Evolutionary conservation across 1,140 invertebrate genomes (phyloP).

Genomic region (Caenorhabditis remanei): DNA sequence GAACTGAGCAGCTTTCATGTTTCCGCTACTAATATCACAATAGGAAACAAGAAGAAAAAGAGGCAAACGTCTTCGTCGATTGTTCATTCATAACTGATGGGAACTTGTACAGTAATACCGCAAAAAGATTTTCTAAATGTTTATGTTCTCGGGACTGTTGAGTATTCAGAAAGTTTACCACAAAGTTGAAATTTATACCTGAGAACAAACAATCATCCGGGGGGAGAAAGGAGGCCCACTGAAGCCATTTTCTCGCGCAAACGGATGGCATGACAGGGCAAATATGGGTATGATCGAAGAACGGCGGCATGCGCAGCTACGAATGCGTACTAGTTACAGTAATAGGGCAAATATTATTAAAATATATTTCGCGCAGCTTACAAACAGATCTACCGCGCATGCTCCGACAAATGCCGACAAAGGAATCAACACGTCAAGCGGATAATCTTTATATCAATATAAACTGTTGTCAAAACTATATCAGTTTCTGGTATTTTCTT

Average conservation of each 20-base stretch:
- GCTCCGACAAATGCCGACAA: conserved; percentile 43
- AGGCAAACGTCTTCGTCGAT: conserved; percentile 21
- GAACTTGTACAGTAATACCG: conserved; percentile 33
- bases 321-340: conserved; percentile 21
- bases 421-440: conserved; percentile 49
- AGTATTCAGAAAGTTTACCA: neutral
- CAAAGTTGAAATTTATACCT: neutral
- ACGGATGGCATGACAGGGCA: conserved; percentile 42
- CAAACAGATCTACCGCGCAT: conserved; percentile 43
- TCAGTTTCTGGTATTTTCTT: conserved; percentile 1
- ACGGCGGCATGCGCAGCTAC: conserved; percentile 30
- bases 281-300: conserved; percentile 10
- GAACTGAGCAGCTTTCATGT: conserved; percentile 56
- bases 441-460: conserved; percentile 52
- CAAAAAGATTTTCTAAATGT: neutral
- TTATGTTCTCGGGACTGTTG: conserved; percentile 15
- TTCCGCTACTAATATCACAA: conserved; percentile 54
- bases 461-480: conserved; percentile 21
- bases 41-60: conserved; percentile 11
- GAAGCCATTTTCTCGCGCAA: neutral
- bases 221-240: neutral
- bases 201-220: neutral
- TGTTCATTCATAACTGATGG: conserved; percentile 33
- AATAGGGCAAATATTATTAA: conserved; percentile 37
- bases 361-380: conserved; percentile 7